Percentiles rank a stretch among this genome's conserved stretches.
phyloP scores from a whole-genome alignment of 1,140 invertebrate species.

The Hetaerina americana region DNA sequence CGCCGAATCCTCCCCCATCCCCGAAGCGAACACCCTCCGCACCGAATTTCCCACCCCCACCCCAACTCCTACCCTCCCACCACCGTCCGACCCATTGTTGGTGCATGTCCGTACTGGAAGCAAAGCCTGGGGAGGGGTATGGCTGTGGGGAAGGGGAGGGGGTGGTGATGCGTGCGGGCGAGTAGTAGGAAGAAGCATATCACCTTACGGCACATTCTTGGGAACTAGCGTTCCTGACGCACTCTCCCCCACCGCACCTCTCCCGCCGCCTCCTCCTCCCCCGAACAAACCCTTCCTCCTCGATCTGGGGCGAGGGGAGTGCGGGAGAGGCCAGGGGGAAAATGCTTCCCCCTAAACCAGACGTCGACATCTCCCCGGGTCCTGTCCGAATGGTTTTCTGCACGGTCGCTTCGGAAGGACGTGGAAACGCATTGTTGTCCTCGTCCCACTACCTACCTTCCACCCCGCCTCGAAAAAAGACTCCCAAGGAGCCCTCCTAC shows the following conservation, averaged over 20 bases:
- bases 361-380: no score
- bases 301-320: no score
- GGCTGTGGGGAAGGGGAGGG: neutral
- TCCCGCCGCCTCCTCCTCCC: no score
- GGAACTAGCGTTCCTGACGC: neutral
- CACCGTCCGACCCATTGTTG: neutral
- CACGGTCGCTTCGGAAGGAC: neutral
- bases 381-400: neutral
- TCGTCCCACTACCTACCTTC: neutral
- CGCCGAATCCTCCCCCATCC: neutral
- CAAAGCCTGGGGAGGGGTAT: neutral
- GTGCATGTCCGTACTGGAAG: neutral
- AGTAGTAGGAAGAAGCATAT: neutral
- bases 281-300: neutral
- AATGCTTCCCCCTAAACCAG: no score
- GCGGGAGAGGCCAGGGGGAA: no score
- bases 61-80: neutral
- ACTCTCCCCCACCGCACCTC: neutral
- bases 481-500: no score
- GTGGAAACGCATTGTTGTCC: neutral
- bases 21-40: no score
- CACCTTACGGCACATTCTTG: neutral
- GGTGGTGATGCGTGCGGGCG: neutral
- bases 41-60: neutral
- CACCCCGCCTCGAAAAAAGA: neutral